phyloP scores from a whole-genome alignment of 2,888 invertebrate species.

The Leptopterna dolabrata region DNA sequence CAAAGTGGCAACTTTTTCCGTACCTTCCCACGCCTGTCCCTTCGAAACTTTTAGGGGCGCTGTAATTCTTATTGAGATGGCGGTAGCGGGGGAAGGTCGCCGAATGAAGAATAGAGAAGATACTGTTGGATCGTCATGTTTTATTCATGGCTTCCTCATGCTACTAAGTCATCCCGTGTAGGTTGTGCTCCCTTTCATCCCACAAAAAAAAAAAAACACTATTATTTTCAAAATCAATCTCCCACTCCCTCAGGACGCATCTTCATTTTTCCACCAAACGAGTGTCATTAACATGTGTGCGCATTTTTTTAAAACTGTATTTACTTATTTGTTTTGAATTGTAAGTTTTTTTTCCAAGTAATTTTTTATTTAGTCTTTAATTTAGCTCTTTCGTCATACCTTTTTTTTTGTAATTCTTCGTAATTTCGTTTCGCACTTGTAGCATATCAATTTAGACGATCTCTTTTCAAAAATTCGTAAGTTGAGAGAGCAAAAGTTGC shows the following conservation, averaged over 20 bases:
- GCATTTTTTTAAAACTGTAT: not conserved
- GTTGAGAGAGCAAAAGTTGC: not conserved
- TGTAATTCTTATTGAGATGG: constrained; percentile 43
- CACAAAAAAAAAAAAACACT: not conserved
- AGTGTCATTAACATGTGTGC: constrained; percentile 26
- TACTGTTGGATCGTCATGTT: constrained; percentile 25
- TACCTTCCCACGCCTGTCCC: not conserved
- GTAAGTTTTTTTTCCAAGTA: not conserved
- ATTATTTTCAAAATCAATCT: constrained; percentile 35
- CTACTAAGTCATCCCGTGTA: constrained; percentile 16
- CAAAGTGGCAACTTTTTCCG: constrained; percentile 40
- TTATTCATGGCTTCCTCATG: constrained; percentile 35
- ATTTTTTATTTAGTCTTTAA: constrained; percentile 20
- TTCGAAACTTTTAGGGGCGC: constrained; percentile 37
- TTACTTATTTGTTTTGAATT: constrained; percentile 5
- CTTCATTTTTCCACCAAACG: constrained; percentile 21
- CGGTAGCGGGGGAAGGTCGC: not conserved
- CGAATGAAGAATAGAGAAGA: constrained; percentile 31
- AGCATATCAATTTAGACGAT: constrained; percentile 13
- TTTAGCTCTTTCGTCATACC: not conserved
- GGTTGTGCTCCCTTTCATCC: not conserved
- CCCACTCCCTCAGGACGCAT: not conserved
- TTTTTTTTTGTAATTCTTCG: not conserved
- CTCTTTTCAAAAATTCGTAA: constrained; percentile 15
- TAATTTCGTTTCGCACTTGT: constrained; percentile 32